Base-by-base conservation (phyloP, 2,888 invertebrate genomes). In the Calliopum simillimum region DNA sequence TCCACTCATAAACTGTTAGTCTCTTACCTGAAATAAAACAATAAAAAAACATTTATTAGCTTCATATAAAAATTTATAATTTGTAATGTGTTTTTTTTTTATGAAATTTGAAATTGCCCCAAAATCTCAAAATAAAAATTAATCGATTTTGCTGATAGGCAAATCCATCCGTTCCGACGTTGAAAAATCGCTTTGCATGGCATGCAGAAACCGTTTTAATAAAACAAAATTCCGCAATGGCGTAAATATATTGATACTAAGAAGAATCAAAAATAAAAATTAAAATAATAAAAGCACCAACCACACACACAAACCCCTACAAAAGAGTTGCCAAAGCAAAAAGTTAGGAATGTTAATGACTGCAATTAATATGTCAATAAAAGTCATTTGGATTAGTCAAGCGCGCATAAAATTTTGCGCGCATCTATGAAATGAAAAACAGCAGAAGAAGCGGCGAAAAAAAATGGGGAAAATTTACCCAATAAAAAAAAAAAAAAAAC, bases 341-440 rank as follows among this genome's bases (percentile, higher is more conserved):
- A 68, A 47, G 2, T 59, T 49, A 43, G 71, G 73, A 73, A 75
- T 74, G 73, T 76, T 78, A 78, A 80, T 81, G 79, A 77, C 76
- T 74, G 80, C 83, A 81, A 84, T 83, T 82, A 83, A 83, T 82
- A 78, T 83, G 83, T 83, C 83, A 83, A 83, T 84, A 83, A 80
- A 82, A 84, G 79, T 78, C 83, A 82, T 83, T 84, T 77, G 79
- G 80, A 78, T 80, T 80, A 79, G 76, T 72, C 75, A 74, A 49
- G 46, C 62, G 47, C 23, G 49, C 56, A 56, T 25, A 56, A 56
- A 23, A 25, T 56, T 56, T 44, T 19, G 43, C 59, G 44, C 16
- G 61, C 61, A 41, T 13, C 23, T 25, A n/a, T n/a, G n/a, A n/a
- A n/a, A n/a, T n/a, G 23, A 19, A 43, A 66, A 65, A 19, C 25